Percentiles rank a stretch among this genome's conserved stretches.
Evolutionary conservation across 2,797 vertebrate species (phyloP).

Genomic region (Coluber constrictor): DNA sequence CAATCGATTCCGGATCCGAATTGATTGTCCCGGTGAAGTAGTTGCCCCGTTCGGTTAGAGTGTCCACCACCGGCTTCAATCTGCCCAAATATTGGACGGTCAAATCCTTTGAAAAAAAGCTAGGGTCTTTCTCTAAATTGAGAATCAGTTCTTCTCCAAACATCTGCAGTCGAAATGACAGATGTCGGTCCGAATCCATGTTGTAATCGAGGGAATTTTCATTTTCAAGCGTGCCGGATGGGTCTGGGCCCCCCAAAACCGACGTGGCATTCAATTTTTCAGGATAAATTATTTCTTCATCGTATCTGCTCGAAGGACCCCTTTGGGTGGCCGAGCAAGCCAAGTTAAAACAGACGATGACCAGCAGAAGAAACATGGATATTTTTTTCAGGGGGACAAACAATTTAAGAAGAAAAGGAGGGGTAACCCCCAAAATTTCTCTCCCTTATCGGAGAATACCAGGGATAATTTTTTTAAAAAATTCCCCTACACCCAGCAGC

Average conservation of each 20-base stretch:
- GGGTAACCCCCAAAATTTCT: not conserved
- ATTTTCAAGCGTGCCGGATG: conserved; percentile 54
- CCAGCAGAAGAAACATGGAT: not conserved
- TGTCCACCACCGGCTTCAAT: conserved; percentile 35
- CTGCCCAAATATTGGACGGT: conserved; percentile 67
- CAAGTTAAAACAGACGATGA: not conserved
- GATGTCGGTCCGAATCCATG: conserved; percentile 1
- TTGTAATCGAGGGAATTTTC: conserved; percentile 50
- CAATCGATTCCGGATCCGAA: conserved; percentile 63
- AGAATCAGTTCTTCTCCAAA: conserved; percentile 62
- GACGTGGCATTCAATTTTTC: conserved; percentile 37
- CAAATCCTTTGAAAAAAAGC: conserved; percentile 61
- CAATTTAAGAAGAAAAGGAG: not conserved
- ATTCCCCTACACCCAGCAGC: not conserved
- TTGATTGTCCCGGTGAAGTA: conserved; percentile 67
- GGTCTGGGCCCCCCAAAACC: conserved; percentile 26
- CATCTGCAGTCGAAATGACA: conserved; percentile 54
- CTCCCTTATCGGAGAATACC: not conserved
- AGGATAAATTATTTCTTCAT: conserved; percentile 48
- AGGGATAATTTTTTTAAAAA: not conserved
- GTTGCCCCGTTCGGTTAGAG: conserved; percentile 53
- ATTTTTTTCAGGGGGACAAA: not conserved
- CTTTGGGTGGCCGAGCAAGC: rapidly evolving
- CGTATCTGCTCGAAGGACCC: not conserved
- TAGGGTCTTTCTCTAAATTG: conserved; percentile 63